Evolutionary conservation across 2,113 vertebrate genomes (phyloP).

Genomic region (Dinomys branickii): DNA sequence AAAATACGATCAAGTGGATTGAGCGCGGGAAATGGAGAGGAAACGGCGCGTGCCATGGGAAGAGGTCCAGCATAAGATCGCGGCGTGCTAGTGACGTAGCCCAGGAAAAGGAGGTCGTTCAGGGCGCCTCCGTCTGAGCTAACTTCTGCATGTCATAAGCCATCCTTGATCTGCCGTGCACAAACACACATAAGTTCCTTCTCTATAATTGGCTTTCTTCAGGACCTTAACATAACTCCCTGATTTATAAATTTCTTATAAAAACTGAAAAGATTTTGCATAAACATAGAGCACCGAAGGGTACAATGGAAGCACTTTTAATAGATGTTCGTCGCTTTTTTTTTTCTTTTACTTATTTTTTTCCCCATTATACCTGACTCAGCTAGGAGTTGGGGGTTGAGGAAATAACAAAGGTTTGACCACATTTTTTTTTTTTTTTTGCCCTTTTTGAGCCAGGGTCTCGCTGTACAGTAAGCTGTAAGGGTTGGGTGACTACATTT

Average conservation of each 20-base stretch:
- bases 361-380: neutral
- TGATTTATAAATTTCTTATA: neutral
- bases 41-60: neutral
- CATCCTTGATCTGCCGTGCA: neutral
- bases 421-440: neutral
- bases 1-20: neutral
- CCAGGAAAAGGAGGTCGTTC: neutral
- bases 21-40: neutral
- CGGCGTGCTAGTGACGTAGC: neutral
- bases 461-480: too few relatives aligned
- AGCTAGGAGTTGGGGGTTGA: neutral
- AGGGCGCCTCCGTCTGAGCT: neutral
- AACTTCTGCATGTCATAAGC: neutral
- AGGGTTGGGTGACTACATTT: neutral
- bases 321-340: neutral
- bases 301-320: neutral
- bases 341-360: slow-evolving; percentile 21
- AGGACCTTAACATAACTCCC: neutral
- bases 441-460: too few relatives aligned
- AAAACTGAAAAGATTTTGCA: neutral
- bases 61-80: neutral
- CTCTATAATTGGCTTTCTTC: neutral
- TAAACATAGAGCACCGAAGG: neutral
- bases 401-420: neutral
- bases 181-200: neutral